Evolutionary conservation across 2,797 vertebrate genomes (phyloP).

Genomic region (Acanthopagrus latus): DNA sequence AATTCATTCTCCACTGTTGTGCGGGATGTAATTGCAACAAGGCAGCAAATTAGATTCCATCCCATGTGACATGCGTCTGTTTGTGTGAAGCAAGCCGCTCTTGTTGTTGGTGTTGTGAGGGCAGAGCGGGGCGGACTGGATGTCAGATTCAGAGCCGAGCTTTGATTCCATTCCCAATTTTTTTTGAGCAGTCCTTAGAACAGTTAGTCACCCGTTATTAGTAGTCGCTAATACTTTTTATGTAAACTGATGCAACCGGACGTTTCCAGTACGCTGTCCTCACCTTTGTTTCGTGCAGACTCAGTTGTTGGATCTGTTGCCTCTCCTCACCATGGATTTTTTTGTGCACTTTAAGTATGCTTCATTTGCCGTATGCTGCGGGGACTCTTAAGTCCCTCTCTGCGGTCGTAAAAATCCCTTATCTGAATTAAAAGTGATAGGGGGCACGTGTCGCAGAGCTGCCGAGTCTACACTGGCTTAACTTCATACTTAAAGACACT

Average conservation of each 20-base stretch:
- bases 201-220: too few species aligned
- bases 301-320: constrained; percentile 22
- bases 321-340: constrained; percentile 19
- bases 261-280: too few species aligned
- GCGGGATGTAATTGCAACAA: constrained; percentile 51
- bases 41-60: constrained; percentile 50
- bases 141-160: constrained; percentile 3
- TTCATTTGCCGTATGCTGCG: constrained; percentile 34
- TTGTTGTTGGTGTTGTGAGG: constrained; percentile 26
- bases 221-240: too few species aligned
- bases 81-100: constrained; percentile 40
- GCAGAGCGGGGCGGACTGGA: not conserved
- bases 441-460: constrained; percentile 44
- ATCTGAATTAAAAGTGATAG: constrained; percentile 63
- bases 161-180: too few species aligned
- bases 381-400: constrained; percentile 39
- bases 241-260: too few species aligned
- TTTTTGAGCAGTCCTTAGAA: too few species aligned
- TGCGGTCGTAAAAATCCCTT: constrained; percentile 47
- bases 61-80: constrained; percentile 61
- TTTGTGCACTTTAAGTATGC: not conserved
- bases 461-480: constrained; percentile 44
- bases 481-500: constrained; percentile 56
- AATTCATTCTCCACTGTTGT: constrained; percentile 52
- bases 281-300: too few species aligned